Base-by-base conservation (phyloP, 2,113 vertebrate species). In the Gallinago media region DNA sequence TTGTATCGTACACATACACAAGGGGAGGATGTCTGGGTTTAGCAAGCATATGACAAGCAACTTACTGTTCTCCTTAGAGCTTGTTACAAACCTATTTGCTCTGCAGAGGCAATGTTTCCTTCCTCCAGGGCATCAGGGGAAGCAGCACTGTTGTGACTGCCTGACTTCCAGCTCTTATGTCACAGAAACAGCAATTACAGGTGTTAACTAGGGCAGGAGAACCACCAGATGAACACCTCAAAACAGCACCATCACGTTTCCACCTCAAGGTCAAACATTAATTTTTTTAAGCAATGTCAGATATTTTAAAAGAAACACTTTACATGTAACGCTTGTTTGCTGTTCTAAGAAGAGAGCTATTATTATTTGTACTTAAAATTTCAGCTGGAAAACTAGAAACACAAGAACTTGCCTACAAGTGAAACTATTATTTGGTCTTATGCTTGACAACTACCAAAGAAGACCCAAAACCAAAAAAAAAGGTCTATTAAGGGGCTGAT, bases 251-350 rank as follows among this genome's bases (percentile, higher is more conserved):
- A 7, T 3, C 8, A 50, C 55, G 32, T 29, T 58, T 65, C 40
- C 79, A 88, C 46, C 75, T 50, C 76, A 74, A 82, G 32, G 73
- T 79, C 62, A 95, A 88, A 59, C 31, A 34, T 17, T n/a, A 27
- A 1, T 5, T n/a, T 66, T 72, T 63, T 23, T 40, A 14, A 65
- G 34, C 20, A 79, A 80, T 1, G 1, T 8, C 63, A 31, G 5
- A 23, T 3, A 59, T 34, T 81, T 77, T 8, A 59, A 21, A 17
- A 67, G 26, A 79, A 71, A 67, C 7, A 19, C 42, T 81, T 85
- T 29, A 66, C 40, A 87, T n/a, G 15, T 55, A 55, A 19, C 0
- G 0, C 42, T 84, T 63, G 19, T 38, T 89, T 76, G 52, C 19
- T 25, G 27, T 65, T 92, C 52, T 71, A 75, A 55, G 38, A 26